phyloP scores from a whole-genome alignment of 2,113 vertebrate genomes.

The Monopterus albus region DNA sequence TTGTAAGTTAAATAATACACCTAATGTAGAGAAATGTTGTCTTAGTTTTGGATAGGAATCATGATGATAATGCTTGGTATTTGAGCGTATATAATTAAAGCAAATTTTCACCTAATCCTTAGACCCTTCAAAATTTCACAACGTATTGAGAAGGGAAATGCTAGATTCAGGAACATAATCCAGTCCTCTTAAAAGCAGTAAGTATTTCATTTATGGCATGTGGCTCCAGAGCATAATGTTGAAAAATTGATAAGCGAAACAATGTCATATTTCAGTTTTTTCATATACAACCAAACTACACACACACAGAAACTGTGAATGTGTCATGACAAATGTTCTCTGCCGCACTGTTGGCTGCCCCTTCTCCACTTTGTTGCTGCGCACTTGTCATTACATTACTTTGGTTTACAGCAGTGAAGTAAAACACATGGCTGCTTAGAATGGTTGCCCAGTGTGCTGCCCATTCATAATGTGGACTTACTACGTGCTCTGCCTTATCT shows the following conservation, averaged over 20 bases:
- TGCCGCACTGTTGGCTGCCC: neutral
- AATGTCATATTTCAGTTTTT: neutral
- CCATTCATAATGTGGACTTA: slow-evolving; percentile 62
- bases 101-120: neutral
- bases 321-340: slow-evolving; percentile 8
- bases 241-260: neutral
- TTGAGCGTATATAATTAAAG: neutral
- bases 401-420: slow-evolving; percentile 46
- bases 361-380: neutral
- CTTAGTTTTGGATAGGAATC: slow-evolving; percentile 1
- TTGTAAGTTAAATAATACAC: neutral
- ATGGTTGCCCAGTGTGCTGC: slow-evolving; percentile 37
- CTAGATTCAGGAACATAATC: too few relatives aligned
- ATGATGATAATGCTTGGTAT: neutral
- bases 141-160: too few relatives aligned
- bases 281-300: neutral
- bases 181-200: too few relatives aligned
- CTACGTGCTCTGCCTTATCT: slow-evolving; percentile 65
- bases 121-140: neutral
- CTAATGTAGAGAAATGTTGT: neutral
- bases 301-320: neutral
- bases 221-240: neutral
- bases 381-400: neutral
- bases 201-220: too few relatives aligned
- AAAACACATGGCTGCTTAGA: slow-evolving; percentile 37